Base-by-base conservation (phyloP, 1,140 invertebrate species). In the Sycobia sp. region DNA sequence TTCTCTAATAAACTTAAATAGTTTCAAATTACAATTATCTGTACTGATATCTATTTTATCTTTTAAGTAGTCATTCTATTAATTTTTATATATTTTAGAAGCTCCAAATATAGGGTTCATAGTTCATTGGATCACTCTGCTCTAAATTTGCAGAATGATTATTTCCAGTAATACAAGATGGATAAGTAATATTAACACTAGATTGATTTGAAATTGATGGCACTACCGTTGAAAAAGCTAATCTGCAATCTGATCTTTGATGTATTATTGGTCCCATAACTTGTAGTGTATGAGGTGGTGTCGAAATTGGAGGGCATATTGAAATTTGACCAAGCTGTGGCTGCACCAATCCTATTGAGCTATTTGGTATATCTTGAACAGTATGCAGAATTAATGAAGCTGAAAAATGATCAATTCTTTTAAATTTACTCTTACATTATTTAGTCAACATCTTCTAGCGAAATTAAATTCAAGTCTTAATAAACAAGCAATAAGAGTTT, bases 91-190 rank as follows among this genome's bases (percentile, higher is more conserved):
- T n/a, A 53, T 44, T 58, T 71, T 73, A 79, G 67, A 81, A 82
- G 56, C 72, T 79, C 80, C 80, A 82, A 55, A 82, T 80, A 27
- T 80, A 82, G 3, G 78, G 78, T 65, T 82, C 80, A 46, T 81
- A 82, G 62, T 81, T 82, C 36, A 82, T 68, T 8, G 74, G 62
- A 49, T 82, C 79, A 0, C 73, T 65, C 69, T 81, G 79, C 44
- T 82, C 79, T 70, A 80, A 77, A 27, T 78, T 76, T 55, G 60
- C 63, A n/a, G 73, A 38, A 32, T 78, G 77, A 69, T 18, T 72
- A 43, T 58, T 74, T 18, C 66, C 70, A 41, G 79, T 71, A 74
- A 80, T 76, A 56, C 78, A 80, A 13, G 80, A 81, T 0, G 77
- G 67, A 69, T 81, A 81, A 29, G 69, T 59, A 27, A 57, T 65